A percentile compares a stretch with the other conserved stretches of the same genome.
Evolutionary conservation across 2,888 invertebrate genomes (phyloP).

Genomic region (Rhaphigaster nebulosa): DNA sequence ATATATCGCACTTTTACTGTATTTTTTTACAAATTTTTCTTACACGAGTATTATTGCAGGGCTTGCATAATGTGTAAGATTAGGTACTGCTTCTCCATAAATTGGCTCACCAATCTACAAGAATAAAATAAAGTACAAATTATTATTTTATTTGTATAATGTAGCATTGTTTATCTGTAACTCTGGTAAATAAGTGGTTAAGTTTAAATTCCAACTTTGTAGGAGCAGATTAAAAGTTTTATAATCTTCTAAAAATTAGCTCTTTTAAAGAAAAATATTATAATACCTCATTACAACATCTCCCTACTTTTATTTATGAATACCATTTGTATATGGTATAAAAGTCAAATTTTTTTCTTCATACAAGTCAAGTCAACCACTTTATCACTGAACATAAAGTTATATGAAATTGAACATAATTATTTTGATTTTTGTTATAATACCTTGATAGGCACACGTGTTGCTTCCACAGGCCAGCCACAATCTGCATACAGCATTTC

Average conservation of each 20-base stretch:
- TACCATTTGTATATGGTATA: background rate
- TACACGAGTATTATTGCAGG: slow-evolving; percentile 88
- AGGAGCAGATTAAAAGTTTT: background rate
- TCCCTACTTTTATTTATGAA: background rate
- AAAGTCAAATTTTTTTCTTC: no score
- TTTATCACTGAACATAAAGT: background rate
- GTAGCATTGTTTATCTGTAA: background rate
- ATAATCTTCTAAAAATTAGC: background rate
- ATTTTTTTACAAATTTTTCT: slow-evolving; percentile 66
- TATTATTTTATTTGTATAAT: background rate
- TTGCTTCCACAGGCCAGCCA: slow-evolving; percentile 73
- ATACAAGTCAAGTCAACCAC: background rate
- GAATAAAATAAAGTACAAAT: slow-evolving; percentile 63
- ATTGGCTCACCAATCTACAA: slow-evolving; percentile 77
- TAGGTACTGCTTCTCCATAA: slow-evolving; percentile 77
- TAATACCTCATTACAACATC: background rate
- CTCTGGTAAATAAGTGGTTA: background rate
- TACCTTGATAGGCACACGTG: slow-evolving; percentile 74
- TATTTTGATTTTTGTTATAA: background rate
- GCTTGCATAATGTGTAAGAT: slow-evolving; percentile 85
- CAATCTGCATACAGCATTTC: slow-evolving; percentile 77
- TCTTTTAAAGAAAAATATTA: background rate
- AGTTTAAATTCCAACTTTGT: background rate
- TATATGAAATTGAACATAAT: background rate
- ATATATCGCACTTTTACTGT: background rate